Conservation (phyloP, 2,888 invertebrate species). For the Troides oblongomaculatus region DNA sequence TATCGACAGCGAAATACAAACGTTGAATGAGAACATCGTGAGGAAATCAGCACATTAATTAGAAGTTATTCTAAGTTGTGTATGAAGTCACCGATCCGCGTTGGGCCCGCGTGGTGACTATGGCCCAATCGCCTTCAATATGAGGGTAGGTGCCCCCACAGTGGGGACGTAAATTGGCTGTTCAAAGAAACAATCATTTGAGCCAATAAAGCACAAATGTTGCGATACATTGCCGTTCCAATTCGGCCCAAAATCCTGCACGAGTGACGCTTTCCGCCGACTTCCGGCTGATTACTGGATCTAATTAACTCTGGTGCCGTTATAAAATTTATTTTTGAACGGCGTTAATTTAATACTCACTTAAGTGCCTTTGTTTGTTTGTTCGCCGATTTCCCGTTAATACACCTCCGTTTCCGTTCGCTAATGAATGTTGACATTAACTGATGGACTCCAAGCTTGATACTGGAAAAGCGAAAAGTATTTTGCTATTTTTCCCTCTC, state of each 20-base stretch:
- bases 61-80: no score
- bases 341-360: conserved; percentile 43
- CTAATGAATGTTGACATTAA: conserved; percentile 4
- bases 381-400: conserved; percentile 1
- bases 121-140: no score
- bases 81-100: no score
- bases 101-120: no score
- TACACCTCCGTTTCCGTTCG: neutral
- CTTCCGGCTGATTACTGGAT: conserved; percentile 56
- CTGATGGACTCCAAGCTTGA: neutral
- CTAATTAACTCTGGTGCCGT: conserved; percentile 63
- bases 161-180: no score
- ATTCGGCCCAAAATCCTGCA: conserved; percentile 37
- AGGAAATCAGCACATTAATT: no score
- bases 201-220: conserved; percentile 73
- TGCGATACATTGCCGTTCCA: conserved; percentile 51
- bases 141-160: no score
- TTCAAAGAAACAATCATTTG: conserved; percentile 38
- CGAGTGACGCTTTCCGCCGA: conserved; percentile 40
- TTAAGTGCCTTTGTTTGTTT: conserved; percentile 2
- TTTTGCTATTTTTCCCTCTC: neutral
- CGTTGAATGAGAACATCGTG: no score
- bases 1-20: no score
- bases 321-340: conserved; percentile 65
- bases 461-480: neutral